Percentiles rank a stretch among this genome's conserved stretches.
Evolutionary conservation across 2,888 invertebrate genomes (phyloP).

Genomic region (Eristalis tenax): DNA sequence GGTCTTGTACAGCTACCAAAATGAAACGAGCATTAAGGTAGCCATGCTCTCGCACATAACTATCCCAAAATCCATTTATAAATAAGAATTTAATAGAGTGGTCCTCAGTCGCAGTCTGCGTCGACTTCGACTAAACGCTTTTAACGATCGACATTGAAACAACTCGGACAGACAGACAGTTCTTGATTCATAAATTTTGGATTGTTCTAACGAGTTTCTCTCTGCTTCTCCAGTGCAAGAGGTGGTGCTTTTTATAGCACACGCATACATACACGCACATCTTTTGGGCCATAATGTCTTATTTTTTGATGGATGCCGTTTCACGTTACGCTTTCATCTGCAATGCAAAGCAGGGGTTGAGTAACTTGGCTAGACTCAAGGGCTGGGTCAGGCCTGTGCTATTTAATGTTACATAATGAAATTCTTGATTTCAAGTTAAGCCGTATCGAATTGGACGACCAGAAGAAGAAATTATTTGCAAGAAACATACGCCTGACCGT

Average conservation of each 20-base stretch:
- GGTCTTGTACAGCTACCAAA: neutral
- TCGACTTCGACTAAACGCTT: neutral
- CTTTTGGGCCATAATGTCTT: neutral
- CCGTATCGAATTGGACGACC: neutral
- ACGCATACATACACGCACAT: neutral
- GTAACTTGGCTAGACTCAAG: neutral
- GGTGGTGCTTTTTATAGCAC: neutral
- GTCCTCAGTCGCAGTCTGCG: neutral
- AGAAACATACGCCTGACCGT: too few relatives aligned
- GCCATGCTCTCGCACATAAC: neutral
- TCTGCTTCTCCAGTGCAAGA: neutral
- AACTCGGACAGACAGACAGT: neutral
- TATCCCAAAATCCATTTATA: neutral
- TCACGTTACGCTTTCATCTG: constrained; percentile 5
- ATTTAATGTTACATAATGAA: neutral
- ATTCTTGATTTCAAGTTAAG: neutral
- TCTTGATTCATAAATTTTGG: constrained; percentile 1
- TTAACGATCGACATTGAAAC: neutral
- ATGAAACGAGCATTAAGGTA: neutral
- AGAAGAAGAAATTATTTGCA: too few relatives aligned
- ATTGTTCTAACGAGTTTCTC: neutral
- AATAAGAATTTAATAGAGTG: constrained; percentile 1
- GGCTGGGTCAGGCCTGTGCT: neutral
- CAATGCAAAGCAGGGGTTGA: constrained; percentile 6
- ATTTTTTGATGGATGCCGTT: constrained; percentile 1